Conservation (phyloP, 2,113 vertebrate genomes). For the Scomber scombrus region DNA sequence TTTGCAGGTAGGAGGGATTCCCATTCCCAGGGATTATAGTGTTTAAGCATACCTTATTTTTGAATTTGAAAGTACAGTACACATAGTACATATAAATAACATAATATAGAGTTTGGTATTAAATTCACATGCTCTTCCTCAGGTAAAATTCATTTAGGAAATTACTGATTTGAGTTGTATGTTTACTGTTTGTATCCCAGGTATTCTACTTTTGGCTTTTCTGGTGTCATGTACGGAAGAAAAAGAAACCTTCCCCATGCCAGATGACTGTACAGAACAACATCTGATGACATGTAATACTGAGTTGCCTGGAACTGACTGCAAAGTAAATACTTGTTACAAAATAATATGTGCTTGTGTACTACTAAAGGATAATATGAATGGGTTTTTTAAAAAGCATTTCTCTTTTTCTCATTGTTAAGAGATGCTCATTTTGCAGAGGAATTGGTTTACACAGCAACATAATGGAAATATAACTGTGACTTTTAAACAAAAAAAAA, state of each 20-base stretch:
- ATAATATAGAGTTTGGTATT: no score
- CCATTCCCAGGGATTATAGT: neutral
- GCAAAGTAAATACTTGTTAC: constrained; percentile 55
- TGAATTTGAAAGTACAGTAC: neutral
- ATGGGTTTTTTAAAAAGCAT: neutral
- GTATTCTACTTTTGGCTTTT: constrained; percentile 44
- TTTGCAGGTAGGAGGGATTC: constrained; percentile 64
- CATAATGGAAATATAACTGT: neutral
- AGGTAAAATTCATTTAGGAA: no score
- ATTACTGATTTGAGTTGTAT: neutral
- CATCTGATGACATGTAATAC: constrained; percentile 60
- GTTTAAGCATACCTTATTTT: neutral
- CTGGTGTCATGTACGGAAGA: constrained; percentile 67
- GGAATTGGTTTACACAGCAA: neutral
- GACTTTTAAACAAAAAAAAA: neutral
- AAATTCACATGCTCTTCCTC: no score
- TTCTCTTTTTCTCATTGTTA: neutral
- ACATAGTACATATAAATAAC: no score
- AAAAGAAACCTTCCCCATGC: neutral
- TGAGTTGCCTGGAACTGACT: constrained; percentile 76
- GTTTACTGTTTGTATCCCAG: constrained; percentile 45
- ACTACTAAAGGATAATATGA: neutral
- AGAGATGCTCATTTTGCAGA: neutral
- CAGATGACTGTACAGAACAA: neutral
- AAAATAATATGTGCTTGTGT: neutral